Conservation (phyloP, 1,140 invertebrate species). For the Drosophila malerkotliana region DNA sequence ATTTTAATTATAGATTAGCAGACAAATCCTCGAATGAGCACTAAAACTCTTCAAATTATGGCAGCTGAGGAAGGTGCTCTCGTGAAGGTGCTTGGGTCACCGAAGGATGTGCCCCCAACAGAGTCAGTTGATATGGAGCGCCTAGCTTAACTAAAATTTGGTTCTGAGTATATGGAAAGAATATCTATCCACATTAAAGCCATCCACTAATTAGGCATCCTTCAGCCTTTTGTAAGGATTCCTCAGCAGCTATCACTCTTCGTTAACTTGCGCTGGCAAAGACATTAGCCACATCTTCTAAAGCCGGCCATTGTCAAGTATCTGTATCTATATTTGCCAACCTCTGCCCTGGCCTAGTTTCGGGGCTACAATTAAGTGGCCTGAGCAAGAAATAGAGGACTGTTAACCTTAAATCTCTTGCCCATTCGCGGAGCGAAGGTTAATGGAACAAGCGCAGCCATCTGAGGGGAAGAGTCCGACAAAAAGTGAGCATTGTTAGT, state of each 20-base stretch:
- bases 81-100: neutral
- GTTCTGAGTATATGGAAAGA: neutral
- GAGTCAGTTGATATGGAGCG: no score
- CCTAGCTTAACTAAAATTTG: neutral
- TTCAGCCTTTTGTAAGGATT: neutral
- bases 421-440: conserved; percentile 43
- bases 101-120: no score
- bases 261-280: neutral
- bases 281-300: neutral
- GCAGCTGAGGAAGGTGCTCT: neutral
- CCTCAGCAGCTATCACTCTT: conserved; percentile 1
- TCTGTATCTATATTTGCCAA: conserved; percentile 34
- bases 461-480: conserved; percentile 16
- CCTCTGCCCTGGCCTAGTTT: conserved; percentile 60
- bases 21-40: conserved; percentile 54
- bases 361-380: conserved; percentile 59
- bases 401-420: conserved; percentile 66
- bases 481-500: conserved; percentile 63
- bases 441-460: conserved; percentile 54
- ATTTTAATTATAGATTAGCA: conserved; percentile 76
- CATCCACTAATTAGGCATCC: neutral
- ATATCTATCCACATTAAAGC: neutral
- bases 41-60: conserved; percentile 58
- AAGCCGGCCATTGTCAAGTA: neutral
- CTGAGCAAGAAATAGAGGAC: conserved; percentile 47